Base-by-base conservation (phyloP, 2,888 invertebrate genomes). In the Cataglyphis altisquamis region DNA sequence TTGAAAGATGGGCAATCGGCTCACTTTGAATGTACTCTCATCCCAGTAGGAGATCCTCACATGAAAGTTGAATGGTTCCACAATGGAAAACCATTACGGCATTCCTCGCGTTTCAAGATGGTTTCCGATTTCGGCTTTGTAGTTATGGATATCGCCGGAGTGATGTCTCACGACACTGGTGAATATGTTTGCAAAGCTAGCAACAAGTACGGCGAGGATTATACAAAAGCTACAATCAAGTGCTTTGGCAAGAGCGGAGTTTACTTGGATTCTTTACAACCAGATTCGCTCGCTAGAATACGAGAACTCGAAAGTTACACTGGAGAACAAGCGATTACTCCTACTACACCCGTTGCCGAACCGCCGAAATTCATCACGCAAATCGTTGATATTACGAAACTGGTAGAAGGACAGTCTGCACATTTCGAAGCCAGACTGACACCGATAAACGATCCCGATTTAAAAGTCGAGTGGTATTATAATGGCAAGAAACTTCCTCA, bases 21-120 rank as follows among this genome's bases (percentile, higher is more conserved):
- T 86, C 98, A 99, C 95, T 99, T 99, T 94, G 99, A 99, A 95
- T 99, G 99, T 93, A 98, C 98, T 3, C 96, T 99, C 68, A 97
- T 98, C 25, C 99, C 99, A 3, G 98, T 98, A 9, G 98, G 98
- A 87, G 99, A 99, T 95, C 98, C 99, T 3, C 97, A 98, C 63
- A 97, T 99, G 95, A 97, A 97, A 93, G 98, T 99, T 36, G 99
- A 99, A 95, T 99, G 99, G 99, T 99, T 98, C 95, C 98, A 98
- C 93, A 98, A 99, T 94, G 98, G 98, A 6, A 96, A 98, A 92
- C 98, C 98, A 0, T 95, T 99, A 89, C 96, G 98, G 82, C 98
- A 98, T 93, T 98, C 98, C 3, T 98, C 97, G 32, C 96, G 99
- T 87, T 98, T 98, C 92, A 98, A 99, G 95, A 98, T 98, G 86